Conservation (phyloP, 1,140 invertebrate genomes). For the Cheumatopsyche charites region DNA sequence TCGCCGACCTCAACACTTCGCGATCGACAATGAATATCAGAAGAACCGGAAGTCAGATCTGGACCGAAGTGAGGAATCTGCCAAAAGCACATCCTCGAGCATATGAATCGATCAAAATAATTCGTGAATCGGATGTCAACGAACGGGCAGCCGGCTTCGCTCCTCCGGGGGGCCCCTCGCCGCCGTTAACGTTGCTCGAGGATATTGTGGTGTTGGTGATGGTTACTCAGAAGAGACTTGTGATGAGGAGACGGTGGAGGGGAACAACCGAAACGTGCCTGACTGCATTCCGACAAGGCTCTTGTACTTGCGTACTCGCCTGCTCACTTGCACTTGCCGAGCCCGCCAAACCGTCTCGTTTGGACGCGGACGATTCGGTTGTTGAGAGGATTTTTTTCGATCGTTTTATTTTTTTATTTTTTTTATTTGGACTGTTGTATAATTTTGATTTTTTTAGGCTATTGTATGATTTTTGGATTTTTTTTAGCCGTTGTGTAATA, state of each 20-base stretch:
- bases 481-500: no score
- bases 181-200: neutral
- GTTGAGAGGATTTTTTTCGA: neutral
- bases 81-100: no score
- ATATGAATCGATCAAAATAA: no score
- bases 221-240: neutral
- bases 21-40: no score
- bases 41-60: no score
- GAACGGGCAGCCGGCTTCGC: neutral
- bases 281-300: slow-evolving; percentile 34
- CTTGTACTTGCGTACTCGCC: slow-evolving; percentile 31
- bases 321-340: slow-evolving; percentile 29
- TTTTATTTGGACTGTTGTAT: no score
- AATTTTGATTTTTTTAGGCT: no score
- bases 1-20: no score
- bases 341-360: neutral
- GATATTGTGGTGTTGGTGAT: neutral
- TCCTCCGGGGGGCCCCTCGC: neutral
- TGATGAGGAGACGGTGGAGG: neutral
- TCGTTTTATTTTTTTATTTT: neutral
- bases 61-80: no score
- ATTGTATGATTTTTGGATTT: no score
- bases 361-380: neutral
- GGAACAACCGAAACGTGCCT: slow-evolving; percentile 27
- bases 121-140: no score